Percentiles rank a stretch among this genome's conserved stretches.
These are phyloP conservation scores for Diuraphis noxia DNA, from an alignment of 1,140 invertebrate genomes.

Conservation along the genomic window DNA sequence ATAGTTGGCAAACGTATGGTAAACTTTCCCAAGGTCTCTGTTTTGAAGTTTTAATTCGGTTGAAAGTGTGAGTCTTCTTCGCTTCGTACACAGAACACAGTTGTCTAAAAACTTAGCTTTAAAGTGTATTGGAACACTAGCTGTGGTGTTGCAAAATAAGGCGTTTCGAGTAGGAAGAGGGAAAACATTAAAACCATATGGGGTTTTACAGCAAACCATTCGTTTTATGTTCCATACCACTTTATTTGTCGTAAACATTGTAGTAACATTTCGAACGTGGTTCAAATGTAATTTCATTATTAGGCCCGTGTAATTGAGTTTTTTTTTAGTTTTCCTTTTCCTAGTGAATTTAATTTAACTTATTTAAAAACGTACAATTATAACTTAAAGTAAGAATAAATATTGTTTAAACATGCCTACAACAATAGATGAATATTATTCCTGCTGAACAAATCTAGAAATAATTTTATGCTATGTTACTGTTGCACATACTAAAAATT, in stretches of 20 bases:
- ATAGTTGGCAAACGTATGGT: not conserved
- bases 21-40: constrained; percentile 11
- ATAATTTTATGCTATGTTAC: not conserved
- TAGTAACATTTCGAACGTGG: not conserved
- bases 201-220: not conserved
- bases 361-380: not conserved
- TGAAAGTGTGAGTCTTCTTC: not conserved
- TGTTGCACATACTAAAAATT: not conserved
- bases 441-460: not conserved
- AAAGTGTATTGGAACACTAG: not conserved
- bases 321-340: not conserved
- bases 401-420: not conserved
- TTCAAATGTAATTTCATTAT: not conserved
- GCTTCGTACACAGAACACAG: no score
- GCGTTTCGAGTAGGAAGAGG: not conserved
- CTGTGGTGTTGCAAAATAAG: not conserved
- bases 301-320: not conserved
- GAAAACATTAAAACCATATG: not conserved
- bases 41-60: constrained; percentile 35
- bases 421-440: not conserved
- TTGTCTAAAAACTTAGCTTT: not conserved
- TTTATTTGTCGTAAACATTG: not conserved
- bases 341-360: not conserved
- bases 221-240: not conserved
- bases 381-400: not conserved